Base-by-base conservation (phyloP, 2,113 vertebrate genomes). In the Periophthalmus modestus region DNA sequence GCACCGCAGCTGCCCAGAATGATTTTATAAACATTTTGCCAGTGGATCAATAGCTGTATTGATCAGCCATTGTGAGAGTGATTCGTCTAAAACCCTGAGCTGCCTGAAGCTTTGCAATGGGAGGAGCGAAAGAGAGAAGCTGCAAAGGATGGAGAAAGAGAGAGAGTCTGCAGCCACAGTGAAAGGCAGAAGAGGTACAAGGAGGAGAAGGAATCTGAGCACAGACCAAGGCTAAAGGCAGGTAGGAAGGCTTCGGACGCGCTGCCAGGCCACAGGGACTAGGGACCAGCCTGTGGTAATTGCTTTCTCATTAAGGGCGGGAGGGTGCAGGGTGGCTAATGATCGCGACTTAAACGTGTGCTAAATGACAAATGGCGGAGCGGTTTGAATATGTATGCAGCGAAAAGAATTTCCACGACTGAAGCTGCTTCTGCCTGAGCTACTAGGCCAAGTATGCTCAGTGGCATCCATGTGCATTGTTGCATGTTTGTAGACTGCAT, bases 11-110 rank as follows among this genome's bases (percentile, higher is more conserved):
- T 93, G 89, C 92, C 92, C 91, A 88, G 91, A 93, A 93, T 92
- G 93, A 94, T 94, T 93, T 94, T 93, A 92, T 94, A 95, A 95
- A 95, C 93, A 94, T 94, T 94, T 94, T 94, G 93, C 94, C 93
- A 94, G 92, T 88, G 89, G 92, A 95, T 95, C 94, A 93, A 95
- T 95, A 95, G 89, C 86, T 73, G 91, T 95, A 95, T 95, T 95
- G 94, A 95, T 95, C 94, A 95, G 90, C 91, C 93, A 94, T 95
- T 94, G 94, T 95, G 93, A 91, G 94, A 93, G 93, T 93, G 93
- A 94, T 95, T 92, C 84, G 91, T 94, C 92, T 93, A 93, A 95
- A 94, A 90, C 93, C 93, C 92, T 89, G 86, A 93, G 92, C 92
- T 91, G 93, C 92, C 92, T 90, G 80, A 88, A 93, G 93, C 94